Base-by-base conservation (phyloP, 2,113 vertebrate species). In the Antechinus stuartii region DNA sequence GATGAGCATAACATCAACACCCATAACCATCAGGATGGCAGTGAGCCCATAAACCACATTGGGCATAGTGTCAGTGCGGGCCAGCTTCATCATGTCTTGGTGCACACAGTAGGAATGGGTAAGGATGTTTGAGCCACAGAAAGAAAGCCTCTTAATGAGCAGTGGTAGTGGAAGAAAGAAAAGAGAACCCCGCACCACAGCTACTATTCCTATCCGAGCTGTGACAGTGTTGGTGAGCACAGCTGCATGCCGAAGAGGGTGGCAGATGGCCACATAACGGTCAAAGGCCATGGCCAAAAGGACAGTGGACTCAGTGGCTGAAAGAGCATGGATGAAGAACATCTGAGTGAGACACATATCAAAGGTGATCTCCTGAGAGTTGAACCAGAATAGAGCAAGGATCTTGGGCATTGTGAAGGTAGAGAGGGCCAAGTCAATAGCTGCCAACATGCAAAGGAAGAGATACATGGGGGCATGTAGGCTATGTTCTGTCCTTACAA, bases 391-490 rank as follows among this genome's bases (percentile, higher is more conserved):
- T 89, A 98, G 96, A 14, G 96, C 96, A 0, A 98, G 96, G 68
- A 98, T 97, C 95, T 98, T 98, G 95, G 98, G 98, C 97, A 98
- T 95, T 24, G 97, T 97, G 26, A 97, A 95, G 8, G 98, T 98
- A 89, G 97, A 97, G 61, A 98, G 91, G 42, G 97, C 96, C 96
- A 98, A 92, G 92, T 98, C 98, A 16, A 98, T 96, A 76, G 93
- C 92, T 27, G 98, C 97, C 96, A 98, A 61, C 97, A 98, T 98
- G 90, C 98, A 98, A 94, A 98, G 97, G 52, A 98, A 98, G n/a
- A 97, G 96, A 90, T 98, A 98, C 98, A 98, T 98, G 91, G 98
- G 98, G 0, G 68, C 50, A 0, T 98, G 97, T 0, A 98, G 95
- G 91, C 94, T 97, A 12, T 90, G 95, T 35, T 98, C 98, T 0